Base-by-base conservation (phyloP, 2,113 vertebrate species). In the Rhea americana region DNA sequence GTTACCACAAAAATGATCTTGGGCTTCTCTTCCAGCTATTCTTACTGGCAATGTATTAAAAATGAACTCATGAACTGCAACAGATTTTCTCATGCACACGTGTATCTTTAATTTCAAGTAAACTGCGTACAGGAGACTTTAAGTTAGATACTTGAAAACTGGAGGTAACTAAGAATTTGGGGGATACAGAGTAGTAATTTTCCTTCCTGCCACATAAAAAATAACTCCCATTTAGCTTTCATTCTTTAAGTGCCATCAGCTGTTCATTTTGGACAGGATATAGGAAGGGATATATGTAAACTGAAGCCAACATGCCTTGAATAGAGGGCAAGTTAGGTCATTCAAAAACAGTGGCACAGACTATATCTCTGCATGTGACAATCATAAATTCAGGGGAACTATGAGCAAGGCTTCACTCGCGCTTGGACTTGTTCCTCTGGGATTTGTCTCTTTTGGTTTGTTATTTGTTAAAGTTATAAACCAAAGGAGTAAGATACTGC, bases 201-300 rank as follows among this genome's bases (percentile, higher is more conserved):
- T 86, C 26, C 45, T 90, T 86, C 50, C 62, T 79, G 50, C 48
- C 24, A 53, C 15, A 25, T 28, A 65, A 45, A 78, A 90, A 89
- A 39, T 70, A 93, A 62, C n/a, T 85, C 37, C 45, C 61, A 6
- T 68, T 82, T 37, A 48, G 67, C 88, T n/a, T 87, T 84, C 11
- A 8, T 37, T 79, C 4, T 78, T n/a, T 32, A 91, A 87, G 51
- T 85, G 56, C 51, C 72, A 86, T 59, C 53, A 90, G 76, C 83
- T 93, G 90, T 79, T 93, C 26, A 3, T 32, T 59, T 47, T 79
- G 76, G 82, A 91, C 79, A 93, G 94, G 77, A 89, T 68, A 43
- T 22, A 62, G 56, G 83, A 93, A 86, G 66, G 3, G 10, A 62
- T 58, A 68, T 24, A 72, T 18, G 15, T 19, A 61, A 84, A 78